phyloP scores from a whole-genome alignment of 2,888 invertebrate genomes.

The Elmis aenea region DNA sequence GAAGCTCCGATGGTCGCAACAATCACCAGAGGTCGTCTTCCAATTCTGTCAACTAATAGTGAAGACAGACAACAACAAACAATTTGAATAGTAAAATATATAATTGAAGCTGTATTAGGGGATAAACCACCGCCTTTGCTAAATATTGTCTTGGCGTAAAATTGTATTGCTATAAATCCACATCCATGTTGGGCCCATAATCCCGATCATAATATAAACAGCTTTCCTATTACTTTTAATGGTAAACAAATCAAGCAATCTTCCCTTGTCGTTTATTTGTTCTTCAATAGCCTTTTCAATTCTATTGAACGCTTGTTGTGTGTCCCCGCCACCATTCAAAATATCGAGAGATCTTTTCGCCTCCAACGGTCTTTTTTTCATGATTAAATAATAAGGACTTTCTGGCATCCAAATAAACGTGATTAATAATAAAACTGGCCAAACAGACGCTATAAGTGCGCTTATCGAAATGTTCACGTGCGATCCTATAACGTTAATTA shows the following conservation, averaged over 20 bases:
- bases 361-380: slow-evolving; percentile 40
- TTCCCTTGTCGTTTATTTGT: slow-evolving; percentile 51
- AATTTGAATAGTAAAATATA: slow-evolving; percentile 53
- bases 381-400: slow-evolving; percentile 50
- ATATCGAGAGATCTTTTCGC: slow-evolving; percentile 51
- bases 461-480: slow-evolving; percentile 50
- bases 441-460: slow-evolving; percentile 52
- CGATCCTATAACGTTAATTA: slow-evolving; percentile 58
- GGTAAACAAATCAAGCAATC: slow-evolving; percentile 50
- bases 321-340: slow-evolving; percentile 50
- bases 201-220: slow-evolving; percentile 53
- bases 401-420: slow-evolving; percentile 62
- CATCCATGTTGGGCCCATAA: slow-evolving; percentile 58
- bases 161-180: slow-evolving; percentile 56
- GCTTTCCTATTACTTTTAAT: slow-evolving; percentile 56
- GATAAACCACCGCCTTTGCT: slow-evolving; percentile 42
- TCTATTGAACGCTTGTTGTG: slow-evolving; percentile 46
- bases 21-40: slow-evolving; percentile 57
- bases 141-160: slow-evolving; percentile 59
- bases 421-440: slow-evolving; percentile 53
- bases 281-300: slow-evolving; percentile 26
- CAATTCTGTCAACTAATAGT: slow-evolving; percentile 56
- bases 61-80: slow-evolving; percentile 53
- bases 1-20: slow-evolving; percentile 46
- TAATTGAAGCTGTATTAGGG: slow-evolving; percentile 52